Evolutionary conservation across 2,113 vertebrate species (phyloP).

Genomic region (Gymnocephalus cernua): DNA sequence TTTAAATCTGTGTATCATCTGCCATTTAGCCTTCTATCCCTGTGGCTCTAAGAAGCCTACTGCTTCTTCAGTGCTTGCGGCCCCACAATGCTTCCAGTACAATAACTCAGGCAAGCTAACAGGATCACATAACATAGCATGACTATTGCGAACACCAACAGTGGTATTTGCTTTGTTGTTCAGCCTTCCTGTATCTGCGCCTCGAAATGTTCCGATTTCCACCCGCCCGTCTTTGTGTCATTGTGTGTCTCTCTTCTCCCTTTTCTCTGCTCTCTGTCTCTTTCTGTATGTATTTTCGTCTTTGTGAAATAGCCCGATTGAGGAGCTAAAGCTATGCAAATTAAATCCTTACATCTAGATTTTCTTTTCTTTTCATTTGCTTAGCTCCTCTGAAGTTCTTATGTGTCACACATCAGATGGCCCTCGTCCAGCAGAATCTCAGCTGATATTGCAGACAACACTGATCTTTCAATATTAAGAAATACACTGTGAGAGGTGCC

Average conservation of each 20-base stretch:
- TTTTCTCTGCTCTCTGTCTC: background rate
- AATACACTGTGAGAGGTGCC: background rate
- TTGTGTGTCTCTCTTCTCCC: background rate
- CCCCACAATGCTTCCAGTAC: constrained; percentile 63
- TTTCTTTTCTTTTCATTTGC: background rate
- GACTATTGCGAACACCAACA: constrained; percentile 60
- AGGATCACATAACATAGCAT: constrained; percentile 69
- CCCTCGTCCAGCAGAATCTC: background rate
- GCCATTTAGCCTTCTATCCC: constrained; percentile 66
- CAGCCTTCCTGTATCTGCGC: constrained; percentile 33
- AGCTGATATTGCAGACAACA: background rate
- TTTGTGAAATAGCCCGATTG: background rate
- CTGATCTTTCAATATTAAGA: background rate
- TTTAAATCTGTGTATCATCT: constrained; percentile 78
- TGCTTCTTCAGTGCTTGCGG: constrained; percentile 43
- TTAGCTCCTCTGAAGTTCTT: background rate
- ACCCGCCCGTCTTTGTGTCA: constrained; percentile 7
- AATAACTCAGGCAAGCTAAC: constrained; percentile 66
- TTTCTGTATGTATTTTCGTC: background rate
- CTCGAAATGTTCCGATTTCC: constrained; percentile 34
- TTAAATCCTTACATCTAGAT: background rate
- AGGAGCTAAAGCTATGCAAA: background rate
- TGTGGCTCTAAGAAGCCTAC: constrained; percentile 57
- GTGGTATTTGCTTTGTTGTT: constrained; percentile 56
- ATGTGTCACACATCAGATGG: background rate